A percentile compares a stretch with the other conserved stretches of the same genome.
Conservation (phyloP, 2,113 vertebrate species). For the Cyprinodon brontotheroides region DNA sequence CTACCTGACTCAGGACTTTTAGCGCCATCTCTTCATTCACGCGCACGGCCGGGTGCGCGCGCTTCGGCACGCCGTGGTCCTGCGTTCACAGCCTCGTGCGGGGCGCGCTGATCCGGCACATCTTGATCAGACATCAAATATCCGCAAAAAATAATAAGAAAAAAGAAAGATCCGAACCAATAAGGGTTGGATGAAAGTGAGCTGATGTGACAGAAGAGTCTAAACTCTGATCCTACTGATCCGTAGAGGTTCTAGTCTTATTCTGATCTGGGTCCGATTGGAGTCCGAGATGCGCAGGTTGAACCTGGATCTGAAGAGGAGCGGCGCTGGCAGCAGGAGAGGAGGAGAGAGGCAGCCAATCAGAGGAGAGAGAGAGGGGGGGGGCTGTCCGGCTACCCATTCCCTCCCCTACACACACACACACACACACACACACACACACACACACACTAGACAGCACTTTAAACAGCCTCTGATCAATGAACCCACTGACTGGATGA, state of each 20-base stretch:
- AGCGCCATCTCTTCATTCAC: slow-evolving; percentile 28
- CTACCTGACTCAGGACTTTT: slow-evolving; percentile 44
- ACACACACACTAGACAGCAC: neutral
- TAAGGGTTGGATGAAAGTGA: neutral
- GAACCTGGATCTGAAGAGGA: neutral
- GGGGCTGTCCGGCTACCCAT: neutral
- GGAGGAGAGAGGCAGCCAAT: slow-evolving; percentile 37
- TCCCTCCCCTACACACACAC: too few relatives aligned
- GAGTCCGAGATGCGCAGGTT: neutral
- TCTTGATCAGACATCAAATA: slow-evolving; percentile 2
- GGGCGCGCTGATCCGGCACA: slow-evolving; percentile 14
- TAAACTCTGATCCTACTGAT: too few relatives aligned
- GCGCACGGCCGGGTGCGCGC: slow-evolving; percentile 3
- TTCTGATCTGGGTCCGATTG: neutral
- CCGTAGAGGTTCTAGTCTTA: neutral
- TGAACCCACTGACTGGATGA: neutral
- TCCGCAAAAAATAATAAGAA: neutral
- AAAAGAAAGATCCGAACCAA: neutral
- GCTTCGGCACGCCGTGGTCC: slow-evolving; percentile 13
- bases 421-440: neutral
- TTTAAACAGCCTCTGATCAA: neutral
- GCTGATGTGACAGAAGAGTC: neutral
- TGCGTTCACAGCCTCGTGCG: neutral
- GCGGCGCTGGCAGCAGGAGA: slow-evolving; percentile 15
- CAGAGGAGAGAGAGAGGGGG: neutral